Evolutionary conservation across 2,113 vertebrate species (phyloP).

Genomic region (Coreoperca whiteheadi): DNA sequence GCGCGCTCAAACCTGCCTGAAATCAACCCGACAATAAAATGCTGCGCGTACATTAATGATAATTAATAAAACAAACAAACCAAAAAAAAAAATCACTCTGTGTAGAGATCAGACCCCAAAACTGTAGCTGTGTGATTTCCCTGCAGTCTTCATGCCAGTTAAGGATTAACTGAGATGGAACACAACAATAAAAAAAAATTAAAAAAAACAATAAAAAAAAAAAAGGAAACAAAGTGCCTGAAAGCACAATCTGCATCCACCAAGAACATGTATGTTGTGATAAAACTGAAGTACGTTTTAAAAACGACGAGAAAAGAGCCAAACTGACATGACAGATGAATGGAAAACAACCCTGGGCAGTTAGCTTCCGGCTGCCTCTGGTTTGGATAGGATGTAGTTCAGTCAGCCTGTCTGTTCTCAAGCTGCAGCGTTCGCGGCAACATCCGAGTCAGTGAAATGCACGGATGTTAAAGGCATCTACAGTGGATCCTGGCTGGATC

Average conservation of each 20-base stretch:
- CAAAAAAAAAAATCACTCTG: too few species aligned
- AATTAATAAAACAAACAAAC: too few species aligned
- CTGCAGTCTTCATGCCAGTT: neutral
- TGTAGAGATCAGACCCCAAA: too few species aligned
- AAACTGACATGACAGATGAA: neutral
- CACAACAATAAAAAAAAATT: slow-evolving; percentile 1
- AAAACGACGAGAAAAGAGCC: neutral
- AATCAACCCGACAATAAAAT: neutral
- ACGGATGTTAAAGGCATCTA: neutral
- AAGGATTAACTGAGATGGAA: slow-evolving; percentile 29
- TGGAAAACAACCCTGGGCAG: too few species aligned
- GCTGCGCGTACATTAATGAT: fast-evolving
- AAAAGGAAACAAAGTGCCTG: too few species aligned
- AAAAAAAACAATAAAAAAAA: too few species aligned
- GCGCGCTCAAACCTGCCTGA: neutral
- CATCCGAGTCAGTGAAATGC: neutral
- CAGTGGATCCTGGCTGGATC: neutral
- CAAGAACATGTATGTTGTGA: neutral
- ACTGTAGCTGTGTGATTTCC: too few species aligned
- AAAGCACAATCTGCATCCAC: neutral
- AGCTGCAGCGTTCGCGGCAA: neutral
- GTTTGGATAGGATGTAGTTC: neutral
- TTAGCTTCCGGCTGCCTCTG: neutral
- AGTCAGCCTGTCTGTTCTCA: neutral
- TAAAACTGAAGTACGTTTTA: neutral